Evolutionary conservation across 1,140 invertebrate species (phyloP).

Genomic region (Aleiodes sp.): DNA sequence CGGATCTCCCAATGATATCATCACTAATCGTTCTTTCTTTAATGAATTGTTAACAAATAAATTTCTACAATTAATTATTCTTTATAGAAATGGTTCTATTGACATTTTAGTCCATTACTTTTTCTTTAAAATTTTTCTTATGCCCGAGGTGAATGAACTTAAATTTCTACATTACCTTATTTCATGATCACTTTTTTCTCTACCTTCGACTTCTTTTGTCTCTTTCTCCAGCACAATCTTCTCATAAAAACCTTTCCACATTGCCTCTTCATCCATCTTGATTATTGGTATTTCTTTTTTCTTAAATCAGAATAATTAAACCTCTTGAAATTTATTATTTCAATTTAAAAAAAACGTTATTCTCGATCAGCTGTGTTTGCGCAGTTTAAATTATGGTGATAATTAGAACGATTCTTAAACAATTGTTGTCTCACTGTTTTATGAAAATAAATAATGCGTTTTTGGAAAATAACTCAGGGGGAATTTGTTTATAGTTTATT

Average conservation of each 20-base stretch:
- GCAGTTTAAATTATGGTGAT: too few species aligned
- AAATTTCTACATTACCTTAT: slow-evolving; percentile 65
- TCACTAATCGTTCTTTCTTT: background rate
- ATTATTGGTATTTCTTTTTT: background rate
- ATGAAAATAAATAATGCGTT: background rate
- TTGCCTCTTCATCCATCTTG: slow-evolving; percentile 72
- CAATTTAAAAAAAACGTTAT: background rate
- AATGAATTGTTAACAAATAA: background rate
- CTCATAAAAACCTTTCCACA: slow-evolving; percentile 77
- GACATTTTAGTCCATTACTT: background rate
- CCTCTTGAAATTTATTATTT: background rate
- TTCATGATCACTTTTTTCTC: slow-evolving; percentile 70
- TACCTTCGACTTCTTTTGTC: slow-evolving; percentile 68
- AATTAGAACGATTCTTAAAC: background rate
- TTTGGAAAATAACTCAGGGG: background rate
- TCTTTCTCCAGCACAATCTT: slow-evolving; percentile 71
- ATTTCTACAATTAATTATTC: background rate
- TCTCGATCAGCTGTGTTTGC: background rate
- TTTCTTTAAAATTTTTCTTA: background rate
- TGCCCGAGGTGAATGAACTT: background rate
- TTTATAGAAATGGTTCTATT: background rate
- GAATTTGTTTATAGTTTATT: slow-evolving; percentile 15
- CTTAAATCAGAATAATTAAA: background rate
- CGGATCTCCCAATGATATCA: slow-evolving; percentile 1
- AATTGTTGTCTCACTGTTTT: too few species aligned